These are phyloP conservation scores for Rhagologus leucostigma DNA, from an alignment of 2,113 vertebrate species.

Conservation along the genomic window DNA sequence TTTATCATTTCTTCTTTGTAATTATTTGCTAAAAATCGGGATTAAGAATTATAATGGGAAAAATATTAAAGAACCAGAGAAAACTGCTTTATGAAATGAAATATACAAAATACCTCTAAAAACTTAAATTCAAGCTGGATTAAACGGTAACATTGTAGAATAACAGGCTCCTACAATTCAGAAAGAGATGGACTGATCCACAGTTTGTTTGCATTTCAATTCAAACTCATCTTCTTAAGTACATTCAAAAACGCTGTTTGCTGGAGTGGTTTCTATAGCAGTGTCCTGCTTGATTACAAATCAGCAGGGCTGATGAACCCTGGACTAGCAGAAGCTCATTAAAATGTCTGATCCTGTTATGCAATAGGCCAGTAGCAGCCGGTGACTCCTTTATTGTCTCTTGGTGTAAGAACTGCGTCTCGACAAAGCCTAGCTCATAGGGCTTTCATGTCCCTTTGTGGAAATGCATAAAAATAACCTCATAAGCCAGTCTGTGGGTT, in stretches of 20 bases:
- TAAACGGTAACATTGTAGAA: not conserved
- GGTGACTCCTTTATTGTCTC: conserved; percentile 29
- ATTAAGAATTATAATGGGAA: not conserved
- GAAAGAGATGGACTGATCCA: not conserved
- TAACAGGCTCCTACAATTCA: not conserved
- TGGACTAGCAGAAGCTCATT: conserved; percentile 54
- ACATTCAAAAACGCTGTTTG: not conserved
- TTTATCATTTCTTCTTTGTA: not conserved
- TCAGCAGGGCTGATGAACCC: conserved; percentile 4
- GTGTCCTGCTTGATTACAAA: conserved; percentile 49
- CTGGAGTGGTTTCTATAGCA: conserved; percentile 46
- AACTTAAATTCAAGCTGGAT: not conserved
- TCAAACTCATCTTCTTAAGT: conserved; percentile 16
- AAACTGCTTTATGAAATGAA: not conserved
- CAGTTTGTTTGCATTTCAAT: conserved; percentile 53
- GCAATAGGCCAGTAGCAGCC: conserved; percentile 19
- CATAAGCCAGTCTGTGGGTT: not conserved
- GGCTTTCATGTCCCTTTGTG: conserved; percentile 13
- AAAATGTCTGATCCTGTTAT: conserved; percentile 55
- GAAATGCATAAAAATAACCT: conserved; percentile 32
- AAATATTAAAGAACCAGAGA: not conserved
- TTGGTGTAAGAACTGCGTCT: not conserved
- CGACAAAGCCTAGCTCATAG: not conserved
- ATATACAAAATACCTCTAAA: not conserved
- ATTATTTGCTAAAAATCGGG: not conserved